Base-by-base conservation (phyloP, 2,888 invertebrate genomes). In the Athrips mouffetella region DNA sequence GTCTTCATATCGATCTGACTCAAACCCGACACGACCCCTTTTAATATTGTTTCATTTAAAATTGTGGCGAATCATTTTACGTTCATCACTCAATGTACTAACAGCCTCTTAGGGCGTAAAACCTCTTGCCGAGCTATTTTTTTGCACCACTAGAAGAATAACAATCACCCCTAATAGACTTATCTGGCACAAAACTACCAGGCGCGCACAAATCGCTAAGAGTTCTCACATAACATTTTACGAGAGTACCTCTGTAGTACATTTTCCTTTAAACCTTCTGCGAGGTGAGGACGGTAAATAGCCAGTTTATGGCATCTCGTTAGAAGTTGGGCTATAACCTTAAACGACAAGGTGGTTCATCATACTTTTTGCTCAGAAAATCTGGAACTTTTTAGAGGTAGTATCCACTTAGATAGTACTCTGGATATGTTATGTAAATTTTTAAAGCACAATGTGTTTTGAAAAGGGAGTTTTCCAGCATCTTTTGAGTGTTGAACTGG, bases 221-320 rank as follows among this genome's bases (percentile, higher is more conserved):
- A 72, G 69, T 67, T 68, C 55, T 58, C 56, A 68, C 74, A 71
- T 79, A 74, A 80, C 65, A 70, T 77, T 82, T 81, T 74, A 81
- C 66, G 80, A 70, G 68, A 65, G 57, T 53, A 54, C 51, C 58
- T 47, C 23, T 42, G 40, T 54, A 49, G 48, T 47, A 70, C 64
- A 68, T 73, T 76, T 73, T 72, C 73, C 66, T 71, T 58, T 49
- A 62, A 56, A 58, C 57, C 58, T 42, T 51, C 47, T 56, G 47
- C 45, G 55, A 72, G 71, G 70, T 67, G 68, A 72, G 71, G 73
- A 73, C 70, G 79, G 83, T 82, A 83, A 82, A 84, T 81, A 80
- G 70, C 66, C 70, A 77, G 71, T 86, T 86, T 85, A 87, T 76
- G 80, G 69, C 73, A 66, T 62, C 79, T 85, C 85, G 82, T 87